A percentile compares a stretch with the other conserved stretches of the same genome.
These are phyloP conservation scores for Eretmochelys imbricata DNA, from an alignment of 2,113 vertebrate genomes.

Conservation along the genomic window DNA sequence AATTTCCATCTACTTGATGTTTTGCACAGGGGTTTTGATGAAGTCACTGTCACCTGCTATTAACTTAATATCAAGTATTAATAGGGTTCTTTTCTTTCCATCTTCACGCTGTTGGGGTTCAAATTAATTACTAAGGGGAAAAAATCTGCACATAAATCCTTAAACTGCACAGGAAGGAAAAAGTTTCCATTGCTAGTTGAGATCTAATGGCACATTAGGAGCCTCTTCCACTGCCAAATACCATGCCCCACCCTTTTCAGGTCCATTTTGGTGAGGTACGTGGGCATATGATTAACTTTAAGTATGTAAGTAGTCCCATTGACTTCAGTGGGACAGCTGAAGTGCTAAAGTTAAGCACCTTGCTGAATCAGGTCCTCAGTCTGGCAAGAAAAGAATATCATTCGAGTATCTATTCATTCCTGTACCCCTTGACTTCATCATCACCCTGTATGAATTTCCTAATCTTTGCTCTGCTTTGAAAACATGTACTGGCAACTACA, in stretches of 20 bases:
- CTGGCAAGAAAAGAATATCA: slow-evolving; percentile 7
- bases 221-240: slow-evolving; percentile 33
- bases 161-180: slow-evolving; percentile 70
- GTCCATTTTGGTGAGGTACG: slow-evolving; percentile 29
- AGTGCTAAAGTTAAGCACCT: slow-evolving; percentile 42
- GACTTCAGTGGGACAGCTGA: neutral
- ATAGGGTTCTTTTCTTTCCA: slow-evolving; percentile 83
- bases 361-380: neutral
- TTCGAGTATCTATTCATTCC: neutral
- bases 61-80: slow-evolving; percentile 87
- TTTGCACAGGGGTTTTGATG: slow-evolving; percentile 83
- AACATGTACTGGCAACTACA: slow-evolving; percentile 49
- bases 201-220: slow-evolving; percentile 59
- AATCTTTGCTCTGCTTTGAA: slow-evolving; percentile 43
- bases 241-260: slow-evolving; percentile 24
- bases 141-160: slow-evolving; percentile 79
- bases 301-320: neutral
- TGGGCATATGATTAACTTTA: slow-evolving; percentile 54
- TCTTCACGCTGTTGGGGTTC: slow-evolving; percentile 82
- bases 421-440: neutral
- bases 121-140: slow-evolving; percentile 81
- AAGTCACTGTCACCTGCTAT: slow-evolving; percentile 87
- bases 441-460: slow-evolving; percentile 22
- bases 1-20: slow-evolving; percentile 85
- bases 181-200: slow-evolving; percentile 66